Evolutionary conservation across 2,113 vertebrate genomes (phyloP), one percentile per base, ranked within the genome.

Genomic region (Heterochromis multidens): DNA sequence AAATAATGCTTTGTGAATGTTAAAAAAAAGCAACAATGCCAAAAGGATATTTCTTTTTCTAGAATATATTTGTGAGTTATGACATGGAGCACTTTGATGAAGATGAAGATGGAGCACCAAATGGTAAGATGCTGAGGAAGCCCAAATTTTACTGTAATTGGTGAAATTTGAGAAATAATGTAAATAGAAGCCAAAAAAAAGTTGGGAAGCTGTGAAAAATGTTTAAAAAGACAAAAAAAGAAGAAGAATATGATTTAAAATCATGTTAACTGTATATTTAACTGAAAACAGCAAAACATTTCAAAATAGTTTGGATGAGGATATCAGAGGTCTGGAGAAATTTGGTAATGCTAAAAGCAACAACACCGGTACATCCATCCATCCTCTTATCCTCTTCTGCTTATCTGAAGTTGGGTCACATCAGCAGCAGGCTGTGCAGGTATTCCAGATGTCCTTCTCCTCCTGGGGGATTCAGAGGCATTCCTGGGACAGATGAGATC

Each of bases 41-140:
- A 74, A 52, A n/a, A 3, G 9, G 17, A 31, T 2, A 1, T 80
- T 29, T 59, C 52, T 84, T 58, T 27, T 59, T 13, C 29, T 1
- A 96, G 95, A 96, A 92, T 79, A 90, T 93, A 27, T 95, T 96
- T 84, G 95, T 96, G 49, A 95, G 89, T 52, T 95, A 93, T 11
- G 91, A 96, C 81, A 88, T 93, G 86, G 93, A 95, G 7, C 92
- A 92, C 83, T 56, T 95, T 43, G 92, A 93, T 4, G 92, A 93
- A 1, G 86, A 95, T 1, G 91, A 92, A 9, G 88, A 90, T 3
- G 5, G 17, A 61, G 29, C 23, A 6, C 29, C 78, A 25, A 61
- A 90, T 4, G 90, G 94, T 94, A 52, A 90, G 89, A 5, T 16
- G 3, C 33, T 14, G 27, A 23, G 10, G 27, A 54, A 27, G 43